These are phyloP conservation scores for Drosophila testacea DNA, from an alignment of 2,888 invertebrate species.

Conservation along the genomic window DNA sequence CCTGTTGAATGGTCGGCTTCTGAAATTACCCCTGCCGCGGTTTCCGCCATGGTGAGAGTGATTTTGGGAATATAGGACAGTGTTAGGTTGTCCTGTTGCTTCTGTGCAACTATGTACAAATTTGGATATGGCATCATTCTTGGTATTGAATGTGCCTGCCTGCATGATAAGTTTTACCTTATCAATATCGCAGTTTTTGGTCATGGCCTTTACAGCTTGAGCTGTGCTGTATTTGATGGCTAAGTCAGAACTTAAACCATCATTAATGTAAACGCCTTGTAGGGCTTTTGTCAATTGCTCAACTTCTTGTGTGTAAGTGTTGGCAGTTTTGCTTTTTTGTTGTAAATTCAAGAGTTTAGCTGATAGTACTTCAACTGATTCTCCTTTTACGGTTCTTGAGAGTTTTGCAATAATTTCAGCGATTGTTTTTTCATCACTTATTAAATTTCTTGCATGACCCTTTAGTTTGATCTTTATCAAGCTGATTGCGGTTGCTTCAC, in stretches of 20 bases:
- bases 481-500: background rate
- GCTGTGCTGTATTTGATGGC: constrained; percentile 10
- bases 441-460: background rate
- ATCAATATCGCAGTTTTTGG: background rate
- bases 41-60: background rate
- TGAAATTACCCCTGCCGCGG: background rate
- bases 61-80: too few species aligned
- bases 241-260: background rate
- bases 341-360: too few species aligned
- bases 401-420: background rate
- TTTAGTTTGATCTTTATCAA: background rate
- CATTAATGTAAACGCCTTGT: too few species aligned
- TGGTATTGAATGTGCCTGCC: constrained; percentile 6
- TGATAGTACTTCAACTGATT: background rate
- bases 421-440: too few species aligned
- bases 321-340: too few species aligned
- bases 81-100: too few species aligned
- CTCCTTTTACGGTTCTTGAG: background rate
- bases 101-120: background rate
- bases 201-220: constrained; percentile 9
- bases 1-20: background rate
- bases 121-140: constrained; percentile 14
- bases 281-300: too few species aligned
- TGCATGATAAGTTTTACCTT: too few species aligned
- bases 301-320: too few species aligned